These are phyloP conservation scores for Columba guinea DNA, from an alignment of 2,797 vertebrate species.

Conservation along the genomic window DNA sequence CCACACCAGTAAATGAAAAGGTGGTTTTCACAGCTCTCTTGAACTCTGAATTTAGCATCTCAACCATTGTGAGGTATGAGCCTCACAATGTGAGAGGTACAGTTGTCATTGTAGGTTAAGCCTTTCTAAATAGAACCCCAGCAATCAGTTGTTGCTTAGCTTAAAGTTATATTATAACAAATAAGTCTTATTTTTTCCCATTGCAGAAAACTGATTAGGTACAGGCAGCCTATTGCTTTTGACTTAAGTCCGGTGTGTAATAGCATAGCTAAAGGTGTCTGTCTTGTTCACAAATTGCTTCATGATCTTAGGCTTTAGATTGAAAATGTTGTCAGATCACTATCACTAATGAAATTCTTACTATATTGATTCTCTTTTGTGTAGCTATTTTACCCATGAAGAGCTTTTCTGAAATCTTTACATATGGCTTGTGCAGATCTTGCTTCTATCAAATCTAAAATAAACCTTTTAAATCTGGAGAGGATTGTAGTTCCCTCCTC, in stretches of 20 bases:
- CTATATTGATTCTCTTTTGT: neutral
- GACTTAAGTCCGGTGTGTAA: neutral
- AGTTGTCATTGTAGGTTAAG: neutral
- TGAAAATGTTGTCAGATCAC: neutral
- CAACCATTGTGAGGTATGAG: neutral
- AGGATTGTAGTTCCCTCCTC: neutral
- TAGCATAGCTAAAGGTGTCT: neutral
- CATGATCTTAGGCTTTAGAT: constrained; percentile 4
- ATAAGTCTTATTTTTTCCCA: neutral
- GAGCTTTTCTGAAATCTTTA: neutral
- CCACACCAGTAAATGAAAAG: neutral
- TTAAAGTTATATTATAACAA: neutral
- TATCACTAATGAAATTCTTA: neutral
- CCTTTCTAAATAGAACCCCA: neutral
- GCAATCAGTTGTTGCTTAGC: neutral
- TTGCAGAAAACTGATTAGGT: neutral
- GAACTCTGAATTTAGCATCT: neutral
- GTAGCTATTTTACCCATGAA: neutral
- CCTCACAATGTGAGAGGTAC: neutral
- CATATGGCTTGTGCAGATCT: neutral
- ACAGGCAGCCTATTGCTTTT: neutral
- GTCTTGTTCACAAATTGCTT: neutral
- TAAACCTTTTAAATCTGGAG: neutral
- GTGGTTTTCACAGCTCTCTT: neutral
- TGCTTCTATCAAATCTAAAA: neutral